phyloP scores from a whole-genome alignment of 2,797 vertebrate genomes.

The Sebastes alutus region DNA sequence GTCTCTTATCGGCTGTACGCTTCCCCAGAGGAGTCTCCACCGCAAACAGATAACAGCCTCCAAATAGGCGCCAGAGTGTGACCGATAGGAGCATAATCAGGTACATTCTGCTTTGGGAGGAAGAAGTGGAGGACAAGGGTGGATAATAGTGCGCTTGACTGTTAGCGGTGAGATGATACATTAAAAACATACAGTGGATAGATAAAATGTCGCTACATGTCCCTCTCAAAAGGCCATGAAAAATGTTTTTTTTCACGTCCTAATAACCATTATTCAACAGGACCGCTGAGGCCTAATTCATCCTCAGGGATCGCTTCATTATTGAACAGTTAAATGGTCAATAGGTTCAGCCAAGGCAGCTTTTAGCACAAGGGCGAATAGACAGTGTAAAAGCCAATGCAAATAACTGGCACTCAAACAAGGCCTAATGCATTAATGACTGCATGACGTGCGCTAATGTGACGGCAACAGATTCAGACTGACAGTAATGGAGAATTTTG shows the following conservation, averaged over 20 bases:
- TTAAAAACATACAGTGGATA: constrained; percentile 3
- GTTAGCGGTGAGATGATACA: constrained; percentile 39
- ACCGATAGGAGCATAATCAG: constrained; percentile 76
- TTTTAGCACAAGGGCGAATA: constrained; percentile 75
- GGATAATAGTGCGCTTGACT: constrained; percentile 48
- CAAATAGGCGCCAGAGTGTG: constrained; percentile 70
- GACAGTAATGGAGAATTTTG: constrained; percentile 98
- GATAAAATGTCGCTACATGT: background rate
- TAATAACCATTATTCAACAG: constrained; percentile 32
- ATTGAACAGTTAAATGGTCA: constrained; percentile 79
- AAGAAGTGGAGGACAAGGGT: constrained; percentile 46
- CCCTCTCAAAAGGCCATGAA: background rate
- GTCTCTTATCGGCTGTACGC: constrained; percentile 66
- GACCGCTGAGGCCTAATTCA: constrained; percentile 38
- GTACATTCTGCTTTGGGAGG: constrained; percentile 65
- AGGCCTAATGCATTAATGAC: constrained; percentile 92
- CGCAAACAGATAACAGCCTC: constrained; percentile 72
- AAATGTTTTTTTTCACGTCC: background rate
- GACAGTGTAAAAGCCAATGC: constrained; percentile 74
- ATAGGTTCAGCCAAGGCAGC: constrained; percentile 70
- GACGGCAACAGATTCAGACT: constrained; percentile 86
- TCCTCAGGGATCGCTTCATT: constrained; percentile 73
- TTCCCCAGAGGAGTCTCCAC: constrained; percentile 71
- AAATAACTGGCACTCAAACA: constrained; percentile 82
- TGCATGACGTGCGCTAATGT: constrained; percentile 84